Evolutionary conservation across 2,888 invertebrate genomes (phyloP), one percentile per base, ranked within the genome.

Genomic region (Acanthosoma haemorrhoidale): DNA sequence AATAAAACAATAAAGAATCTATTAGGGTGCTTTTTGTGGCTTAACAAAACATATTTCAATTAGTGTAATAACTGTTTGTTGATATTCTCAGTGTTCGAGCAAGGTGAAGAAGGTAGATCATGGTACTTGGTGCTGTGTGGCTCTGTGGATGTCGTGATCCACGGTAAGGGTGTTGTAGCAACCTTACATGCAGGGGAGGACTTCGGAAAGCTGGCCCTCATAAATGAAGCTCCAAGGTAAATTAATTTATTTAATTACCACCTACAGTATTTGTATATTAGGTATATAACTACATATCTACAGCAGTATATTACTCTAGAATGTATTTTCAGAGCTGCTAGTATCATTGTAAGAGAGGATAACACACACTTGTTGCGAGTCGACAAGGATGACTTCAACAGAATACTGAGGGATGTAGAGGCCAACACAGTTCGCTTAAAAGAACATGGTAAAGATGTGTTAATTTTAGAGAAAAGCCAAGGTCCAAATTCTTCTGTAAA

Each of bases 51-150:
- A n/a, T n/a, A n/a, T n/a, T n/a, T n/a, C n/a, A n/a, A n/a, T n/a
- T n/a, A n/a, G n/a, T n/a, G n/a, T n/a, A n/a, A n/a, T n/a, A n/a
- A n/a, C n/a, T n/a, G n/a, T n/a, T n/a, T n/a, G n/a, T n/a, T n/a
- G 4, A 4, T 29, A 31, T 58, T 79, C 79, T 41, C 79, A 90
- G 90, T 91, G 79, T 91, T 91, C 80, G 89, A 89, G 80, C 90
- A 92, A 82, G 92, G 92, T 59, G 91, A 92, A 79, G 89, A 90
- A 79, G 92, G 91, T 60, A 85, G 88, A 75, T 90, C 89, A 57
- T 92, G 92, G 92, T 92, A 91, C 80, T 90, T 92, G 74, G 87
- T 92, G 75, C 83, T 92, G 69, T 86, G 88, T 77, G 92, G 92
- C 57, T 90, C 90, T 5, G 92, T 92, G 57, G 90, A 91, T 79